Conservation (phyloP, 2,113 vertebrate species). For the Phycodurus eques region DNA sequence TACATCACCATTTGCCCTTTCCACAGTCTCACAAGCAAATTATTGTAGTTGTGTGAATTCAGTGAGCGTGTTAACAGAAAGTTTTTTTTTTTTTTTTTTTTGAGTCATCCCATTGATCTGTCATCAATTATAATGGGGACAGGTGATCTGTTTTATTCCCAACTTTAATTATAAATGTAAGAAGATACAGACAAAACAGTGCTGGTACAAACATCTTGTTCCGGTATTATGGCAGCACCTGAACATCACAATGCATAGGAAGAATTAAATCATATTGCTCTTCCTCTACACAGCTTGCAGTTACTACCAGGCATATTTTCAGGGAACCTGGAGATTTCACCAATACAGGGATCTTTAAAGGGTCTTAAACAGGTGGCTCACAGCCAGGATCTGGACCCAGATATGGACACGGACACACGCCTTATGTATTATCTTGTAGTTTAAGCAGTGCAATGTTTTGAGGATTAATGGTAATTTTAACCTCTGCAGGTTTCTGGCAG, state of each 20-base stretch:
- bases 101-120: too few relatives aligned
- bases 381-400: too few relatives aligned
- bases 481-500: too few relatives aligned
- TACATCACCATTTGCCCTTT: background rate
- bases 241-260: background rate
- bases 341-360: background rate
- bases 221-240: background rate
- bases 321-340: background rate
- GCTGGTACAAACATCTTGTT: background rate
- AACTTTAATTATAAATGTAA: background rate
- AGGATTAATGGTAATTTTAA: too few relatives aligned
- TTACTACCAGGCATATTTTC: background rate
- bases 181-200: background rate
- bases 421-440: too few relatives aligned
- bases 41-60: background rate
- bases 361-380: too few relatives aligned
- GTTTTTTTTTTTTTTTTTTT: too few relatives aligned
- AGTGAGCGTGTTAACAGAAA: too few relatives aligned
- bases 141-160: background rate
- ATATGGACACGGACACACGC: too few relatives aligned
- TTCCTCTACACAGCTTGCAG: background rate
- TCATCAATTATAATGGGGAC: too few relatives aligned
- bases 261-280: background rate
- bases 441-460: too few relatives aligned
- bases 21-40: background rate